These are phyloP conservation scores for Ridgeia piscesae DNA, from an alignment of 1,140 invertebrate genomes.

Conservation along the genomic window DNA sequence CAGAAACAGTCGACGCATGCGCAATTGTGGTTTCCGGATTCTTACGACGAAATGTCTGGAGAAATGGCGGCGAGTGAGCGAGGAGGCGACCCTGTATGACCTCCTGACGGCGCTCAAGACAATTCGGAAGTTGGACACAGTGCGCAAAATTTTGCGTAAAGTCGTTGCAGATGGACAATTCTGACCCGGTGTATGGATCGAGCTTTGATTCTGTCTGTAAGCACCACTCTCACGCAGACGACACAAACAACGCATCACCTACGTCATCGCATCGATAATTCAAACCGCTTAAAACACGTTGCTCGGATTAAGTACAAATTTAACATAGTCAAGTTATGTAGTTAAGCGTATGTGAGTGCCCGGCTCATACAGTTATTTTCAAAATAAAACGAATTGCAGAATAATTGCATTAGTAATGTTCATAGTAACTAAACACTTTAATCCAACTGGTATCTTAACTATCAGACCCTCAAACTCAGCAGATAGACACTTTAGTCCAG, in stretches of 20 bases:
- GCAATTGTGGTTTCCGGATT: conserved; percentile 23
- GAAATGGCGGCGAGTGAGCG: conserved; percentile 41
- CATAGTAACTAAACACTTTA: too few relatives aligned
- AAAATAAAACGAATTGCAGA: not conserved
- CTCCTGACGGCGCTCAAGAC: conserved; percentile 35
- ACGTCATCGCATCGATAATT: not conserved
- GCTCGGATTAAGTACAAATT: not conserved
- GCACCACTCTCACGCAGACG: not conserved
- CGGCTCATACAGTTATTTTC: not conserved
- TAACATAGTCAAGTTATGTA: not conserved
- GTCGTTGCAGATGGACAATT: conserved; percentile 6
- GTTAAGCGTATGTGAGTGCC: not conserved
- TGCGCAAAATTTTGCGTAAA: conserved; percentile 33
- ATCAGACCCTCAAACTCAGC: too few relatives aligned
- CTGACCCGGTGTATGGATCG: not conserved
- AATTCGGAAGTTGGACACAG: conserved; percentile 34
- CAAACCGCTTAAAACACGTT: not conserved
- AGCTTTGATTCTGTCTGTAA: not conserved
- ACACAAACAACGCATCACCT: not conserved
- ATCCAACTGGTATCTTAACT: too few relatives aligned
- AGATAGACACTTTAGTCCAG: too few relatives aligned
- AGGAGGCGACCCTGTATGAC: conserved; percentile 33
- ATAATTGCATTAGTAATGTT: too few relatives aligned
- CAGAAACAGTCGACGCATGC: conserved; percentile 28
- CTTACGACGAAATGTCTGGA: conserved; percentile 36